Conservation (phyloP, 2,113 vertebrate genomes). For the Mormoops blainvillei region DNA sequence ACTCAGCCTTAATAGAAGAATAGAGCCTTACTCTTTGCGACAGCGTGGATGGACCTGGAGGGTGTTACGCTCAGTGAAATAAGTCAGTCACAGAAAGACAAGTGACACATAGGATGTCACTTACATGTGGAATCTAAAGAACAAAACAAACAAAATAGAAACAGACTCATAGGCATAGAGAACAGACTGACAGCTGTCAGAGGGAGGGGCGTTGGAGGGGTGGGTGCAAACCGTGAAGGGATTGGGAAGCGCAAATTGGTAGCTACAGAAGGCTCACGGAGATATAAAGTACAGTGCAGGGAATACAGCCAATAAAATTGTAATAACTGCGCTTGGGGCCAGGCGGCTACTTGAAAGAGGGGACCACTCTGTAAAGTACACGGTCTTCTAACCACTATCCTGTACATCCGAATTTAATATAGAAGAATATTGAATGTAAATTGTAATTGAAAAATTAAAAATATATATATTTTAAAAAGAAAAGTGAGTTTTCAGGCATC, state of each 20-base stretch:
- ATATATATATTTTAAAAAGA: background rate
- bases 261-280: background rate
- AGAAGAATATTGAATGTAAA: background rate
- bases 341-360: background rate
- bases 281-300: background rate
- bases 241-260: background rate
- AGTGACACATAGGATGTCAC: background rate
- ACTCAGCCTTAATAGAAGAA: background rate
- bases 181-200: background rate
- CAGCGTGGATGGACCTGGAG: background rate
- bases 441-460: background rate
- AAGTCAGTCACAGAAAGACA: background rate
- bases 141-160: background rate
- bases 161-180: background rate
- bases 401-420: background rate
- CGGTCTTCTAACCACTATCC: background rate
- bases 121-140: background rate
- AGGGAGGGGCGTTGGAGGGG: background rate
- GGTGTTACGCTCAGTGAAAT: background rate
- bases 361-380: background rate
- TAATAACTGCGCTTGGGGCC: too few species aligned
- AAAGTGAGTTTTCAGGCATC: background rate
- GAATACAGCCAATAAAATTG: background rate
- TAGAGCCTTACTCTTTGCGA: background rate
- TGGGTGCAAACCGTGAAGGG: background rate